A percentile compares a stretch with the other conserved stretches of the same genome.
Evolutionary conservation across 2,113 vertebrate species (phyloP).

Genomic region (Catharus fuscescens): DNA sequence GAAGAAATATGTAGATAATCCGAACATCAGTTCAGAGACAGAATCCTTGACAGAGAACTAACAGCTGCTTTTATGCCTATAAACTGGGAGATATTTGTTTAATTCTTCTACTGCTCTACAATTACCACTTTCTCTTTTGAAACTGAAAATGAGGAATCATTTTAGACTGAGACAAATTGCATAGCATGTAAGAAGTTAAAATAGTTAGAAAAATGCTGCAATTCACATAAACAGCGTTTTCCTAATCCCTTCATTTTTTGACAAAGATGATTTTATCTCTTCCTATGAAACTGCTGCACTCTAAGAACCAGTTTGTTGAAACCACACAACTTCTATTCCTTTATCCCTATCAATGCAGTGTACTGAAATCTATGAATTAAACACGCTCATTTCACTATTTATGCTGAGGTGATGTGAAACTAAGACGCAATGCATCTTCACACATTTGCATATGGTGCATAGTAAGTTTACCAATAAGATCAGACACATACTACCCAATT

Average conservation of each 20-base stretch:
- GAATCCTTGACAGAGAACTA: background rate
- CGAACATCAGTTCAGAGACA: background rate
- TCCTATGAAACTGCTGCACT: background rate
- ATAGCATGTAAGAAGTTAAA: background rate
- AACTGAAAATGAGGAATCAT: background rate
- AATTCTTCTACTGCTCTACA: background rate
- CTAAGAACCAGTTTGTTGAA: background rate
- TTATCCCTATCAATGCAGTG: background rate
- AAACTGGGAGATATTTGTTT: background rate
- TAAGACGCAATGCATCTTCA: background rate
- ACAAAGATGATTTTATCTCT: background rate
- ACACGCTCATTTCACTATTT: background rate
- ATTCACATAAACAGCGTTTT: background rate
- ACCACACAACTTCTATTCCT: background rate
- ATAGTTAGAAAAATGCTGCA: background rate
- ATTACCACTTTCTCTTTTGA: background rate
- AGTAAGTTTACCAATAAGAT: background rate
- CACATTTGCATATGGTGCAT: background rate
- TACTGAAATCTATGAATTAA: background rate
- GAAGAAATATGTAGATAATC: background rate
- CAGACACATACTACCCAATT: constrained; percentile 87
- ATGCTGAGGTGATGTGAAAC: background rate
- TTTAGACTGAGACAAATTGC: background rate
- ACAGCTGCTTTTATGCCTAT: background rate
- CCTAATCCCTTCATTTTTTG: background rate